A percentile compares a stretch with the other conserved stretches of the same genome.
Evolutionary conservation across 1,140 invertebrate species (phyloP).

Genomic region (Pomacea maculata): DNA sequence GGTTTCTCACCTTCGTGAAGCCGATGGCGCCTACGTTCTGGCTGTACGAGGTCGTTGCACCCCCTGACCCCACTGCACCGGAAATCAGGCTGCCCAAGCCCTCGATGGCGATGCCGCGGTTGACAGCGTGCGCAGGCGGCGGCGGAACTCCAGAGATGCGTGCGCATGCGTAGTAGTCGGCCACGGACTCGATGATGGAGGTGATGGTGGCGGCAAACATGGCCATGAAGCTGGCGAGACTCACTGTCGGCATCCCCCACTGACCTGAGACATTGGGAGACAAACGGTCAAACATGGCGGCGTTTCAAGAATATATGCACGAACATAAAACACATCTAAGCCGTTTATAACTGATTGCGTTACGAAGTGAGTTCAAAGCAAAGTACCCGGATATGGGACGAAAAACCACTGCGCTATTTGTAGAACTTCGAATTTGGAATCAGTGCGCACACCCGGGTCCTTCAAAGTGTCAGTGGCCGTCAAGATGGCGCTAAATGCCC

Average conservation of each 20-base stretch:
- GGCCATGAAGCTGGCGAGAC: constrained; percentile 78
- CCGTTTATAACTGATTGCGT: too few relatives aligned
- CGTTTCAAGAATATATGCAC: too few relatives aligned
- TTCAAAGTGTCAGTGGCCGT: constrained; percentile 74
- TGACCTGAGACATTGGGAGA: constrained; percentile 70
- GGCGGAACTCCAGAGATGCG: constrained; percentile 81
- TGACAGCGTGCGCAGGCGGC: constrained; percentile 85
- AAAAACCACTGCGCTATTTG: constrained; percentile 82
- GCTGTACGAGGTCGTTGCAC: constrained; percentile 84
- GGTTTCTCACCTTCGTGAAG: constrained; percentile 67
- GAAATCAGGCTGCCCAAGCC: constrained; percentile 85
- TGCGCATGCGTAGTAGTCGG: constrained; percentile 90
- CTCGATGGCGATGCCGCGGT: constrained; percentile 72
- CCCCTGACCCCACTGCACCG: constrained; percentile 82
- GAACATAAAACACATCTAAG: too few relatives aligned
- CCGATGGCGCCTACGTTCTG: constrained; percentile 92
- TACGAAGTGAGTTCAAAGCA: too few relatives aligned
- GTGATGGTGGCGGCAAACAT: constrained; percentile 87
- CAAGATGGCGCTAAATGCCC: constrained; percentile 79
- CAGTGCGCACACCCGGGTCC: constrained; percentile 74
- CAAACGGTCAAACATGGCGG: too few relatives aligned
- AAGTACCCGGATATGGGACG: constrained; percentile 81
- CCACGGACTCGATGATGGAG: constrained; percentile 87
- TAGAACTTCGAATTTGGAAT: constrained; percentile 79
- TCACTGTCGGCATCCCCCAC: constrained; percentile 84